These are phyloP conservation scores for Prionchulus punctatus DNA, from an alignment of 2,888 invertebrate genomes.

Conservation along the genomic window DNA sequence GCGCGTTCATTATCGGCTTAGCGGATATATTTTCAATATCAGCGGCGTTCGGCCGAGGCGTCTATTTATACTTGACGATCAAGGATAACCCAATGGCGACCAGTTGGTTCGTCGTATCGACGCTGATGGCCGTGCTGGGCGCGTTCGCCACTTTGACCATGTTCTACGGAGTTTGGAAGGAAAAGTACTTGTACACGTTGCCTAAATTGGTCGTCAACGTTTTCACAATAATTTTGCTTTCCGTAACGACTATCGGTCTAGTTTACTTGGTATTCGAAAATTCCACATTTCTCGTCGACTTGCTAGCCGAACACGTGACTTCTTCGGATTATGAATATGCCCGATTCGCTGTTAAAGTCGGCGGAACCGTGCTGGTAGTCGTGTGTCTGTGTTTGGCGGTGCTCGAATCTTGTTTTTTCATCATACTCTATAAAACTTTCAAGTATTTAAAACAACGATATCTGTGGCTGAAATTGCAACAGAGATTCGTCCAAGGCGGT, in stretches of 20 bases:
- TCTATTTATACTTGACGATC: background rate
- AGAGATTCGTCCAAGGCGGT: no score
- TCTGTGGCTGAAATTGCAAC: background rate
- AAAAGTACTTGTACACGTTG: background rate
- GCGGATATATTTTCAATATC: background rate
- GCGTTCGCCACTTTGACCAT: background rate
- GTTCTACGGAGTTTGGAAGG: slow-evolving; percentile 4
- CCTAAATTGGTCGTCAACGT: background rate
- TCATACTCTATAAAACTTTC: background rate
- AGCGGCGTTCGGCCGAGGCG: background rate
- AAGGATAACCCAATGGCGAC: background rate
- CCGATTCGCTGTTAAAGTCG: background rate
- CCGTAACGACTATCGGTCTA: background rate
- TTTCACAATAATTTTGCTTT: background rate
- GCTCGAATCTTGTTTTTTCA: background rate
- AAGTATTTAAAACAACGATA: background rate
- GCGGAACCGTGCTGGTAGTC: background rate
- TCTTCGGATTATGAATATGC: background rate
- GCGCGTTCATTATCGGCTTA: background rate
- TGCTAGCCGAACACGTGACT: background rate
- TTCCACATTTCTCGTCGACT: background rate
- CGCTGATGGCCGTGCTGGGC: background rate
- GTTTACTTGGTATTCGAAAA: slow-evolving; percentile 1
- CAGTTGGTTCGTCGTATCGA: slow-evolving; percentile 3
- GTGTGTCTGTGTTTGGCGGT: background rate